Evolutionary conservation across 2,797 vertebrate species (phyloP).

Genomic region (Novumbra hubbsi): DNA sequence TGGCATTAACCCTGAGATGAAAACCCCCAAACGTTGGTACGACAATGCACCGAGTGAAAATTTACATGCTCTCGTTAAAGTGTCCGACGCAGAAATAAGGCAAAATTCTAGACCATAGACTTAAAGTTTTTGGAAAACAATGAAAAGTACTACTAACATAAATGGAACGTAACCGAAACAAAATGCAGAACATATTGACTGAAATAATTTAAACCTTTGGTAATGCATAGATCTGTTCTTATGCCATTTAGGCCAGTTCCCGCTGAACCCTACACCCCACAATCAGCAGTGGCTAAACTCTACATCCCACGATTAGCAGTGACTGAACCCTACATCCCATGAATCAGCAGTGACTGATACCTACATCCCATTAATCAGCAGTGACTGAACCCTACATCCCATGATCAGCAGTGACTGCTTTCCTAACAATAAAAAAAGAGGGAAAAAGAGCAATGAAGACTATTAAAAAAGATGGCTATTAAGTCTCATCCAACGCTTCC

Average conservation of each 20-base stretch:
- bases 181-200: conserved; percentile 36
- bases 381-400: background rate
- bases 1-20: conserved; percentile 44
- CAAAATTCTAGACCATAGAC: conserved; percentile 19
- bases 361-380: conserved; percentile 1
- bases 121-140: background rate
- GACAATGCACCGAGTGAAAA: conserved; percentile 32
- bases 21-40: conserved; percentile 17
- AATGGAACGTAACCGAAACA: conserved; percentile 29
- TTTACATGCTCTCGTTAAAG: background rate
- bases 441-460: conserved; percentile 47
- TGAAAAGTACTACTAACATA: background rate
- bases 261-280: background rate
- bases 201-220: conserved; percentile 73
- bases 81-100: conserved; percentile 50
- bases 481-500: conserved; percentile 25
- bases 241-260: conserved; percentile 30
- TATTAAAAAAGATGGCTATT: conserved; percentile 62
- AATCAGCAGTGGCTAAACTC: conserved; percentile 18
- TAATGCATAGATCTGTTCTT: conserved; percentile 78
- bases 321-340: background rate
- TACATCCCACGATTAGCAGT: conserved; percentile 8
- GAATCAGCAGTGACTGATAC: conserved; percentile 21
- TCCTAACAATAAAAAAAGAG: conserved; percentile 32
- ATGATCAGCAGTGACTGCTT: conserved; percentile 20